phyloP scores from a whole-genome alignment of 2,888 invertebrate species.

The Megastigmus dorsalis region DNA sequence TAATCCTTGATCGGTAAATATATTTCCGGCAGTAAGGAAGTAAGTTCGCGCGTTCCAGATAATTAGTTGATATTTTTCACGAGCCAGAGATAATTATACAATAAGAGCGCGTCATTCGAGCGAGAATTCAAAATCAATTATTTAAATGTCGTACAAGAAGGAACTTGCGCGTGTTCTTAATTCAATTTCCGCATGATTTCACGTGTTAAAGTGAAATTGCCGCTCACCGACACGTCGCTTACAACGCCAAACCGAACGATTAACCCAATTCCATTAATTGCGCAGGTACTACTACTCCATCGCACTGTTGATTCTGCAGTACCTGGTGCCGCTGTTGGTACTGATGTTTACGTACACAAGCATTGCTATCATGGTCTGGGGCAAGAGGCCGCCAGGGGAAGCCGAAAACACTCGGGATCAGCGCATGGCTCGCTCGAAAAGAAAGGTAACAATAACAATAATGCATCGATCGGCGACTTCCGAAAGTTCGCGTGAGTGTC shows the following conservation, averaged over 20 bases:
- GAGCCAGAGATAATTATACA: too few species aligned
- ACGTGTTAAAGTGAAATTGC: neutral
- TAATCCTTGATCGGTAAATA: too few species aligned
- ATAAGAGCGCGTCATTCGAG: too few species aligned
- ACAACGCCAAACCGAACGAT: slow-evolving; percentile 6
- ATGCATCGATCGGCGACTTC: too few species aligned
- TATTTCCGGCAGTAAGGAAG: too few species aligned
- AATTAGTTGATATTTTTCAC: too few species aligned
- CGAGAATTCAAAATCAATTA: too few species aligned
- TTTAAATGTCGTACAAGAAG: too few species aligned
- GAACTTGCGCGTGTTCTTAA: too few species aligned
- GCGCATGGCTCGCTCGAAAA: slow-evolving; percentile 88
- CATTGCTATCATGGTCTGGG: slow-evolving; percentile 92
- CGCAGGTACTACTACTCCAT: slow-evolving; percentile 82
- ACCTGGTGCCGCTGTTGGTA: slow-evolving; percentile 86
- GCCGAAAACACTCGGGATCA: slow-evolving; percentile 89
- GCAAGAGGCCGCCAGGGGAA: slow-evolving; percentile 90
- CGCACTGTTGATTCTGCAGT: slow-evolving; percentile 87
- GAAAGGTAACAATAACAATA: too few species aligned
- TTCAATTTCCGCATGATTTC: slow-evolving; percentile 35
- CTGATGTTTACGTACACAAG: slow-evolving; percentile 90
- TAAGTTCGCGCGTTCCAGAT: too few species aligned
- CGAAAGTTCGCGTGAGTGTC: too few species aligned
- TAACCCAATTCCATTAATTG: slow-evolving; percentile 36
- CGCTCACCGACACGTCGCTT: neutral